Evolutionary conservation across 2,797 vertebrate species (phyloP), one percentile per base, ranked within the genome.

Genomic region (Microctenopoma steveboyesi): DNA sequence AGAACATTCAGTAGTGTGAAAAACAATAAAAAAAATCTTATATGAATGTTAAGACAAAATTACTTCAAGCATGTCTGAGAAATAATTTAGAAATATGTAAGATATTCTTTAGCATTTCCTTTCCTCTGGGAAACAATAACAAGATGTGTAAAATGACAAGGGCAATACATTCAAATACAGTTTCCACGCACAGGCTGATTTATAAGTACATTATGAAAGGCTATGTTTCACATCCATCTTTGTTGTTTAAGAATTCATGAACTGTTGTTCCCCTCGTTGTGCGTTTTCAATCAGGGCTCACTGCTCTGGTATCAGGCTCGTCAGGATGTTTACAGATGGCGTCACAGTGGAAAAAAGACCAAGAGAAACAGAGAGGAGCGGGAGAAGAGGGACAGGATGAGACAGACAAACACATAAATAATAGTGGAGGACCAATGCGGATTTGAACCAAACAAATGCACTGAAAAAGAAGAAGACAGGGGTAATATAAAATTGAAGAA

Each of bases 141-240:
- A 69, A 72, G 33, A 82, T 63, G 37, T 7, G 11, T 61, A n/a
- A 67, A 62, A 64, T 56, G 69, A 72, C 68, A 74, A 37, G 28
- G 8, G 28, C 57, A 45, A 70, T 53, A 59, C 30, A 71, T 78
- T 52, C 47, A 50, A 57, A 73, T 60, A 14, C 16, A 27, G 52
- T 61, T 66, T 22, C 8, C 30, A 59, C 39, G 69, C 75, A 40
- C 47, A 6, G n/a, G 11, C 43, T 79, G 88, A 88, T 88, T 90
- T 87, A 87, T 87, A 72, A 13, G 25, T 79, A 86, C 79, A 88
- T 89, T 88, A 86, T 42, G 56, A 74, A 78, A 49, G 51, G 25
- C 76, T 68, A 49, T 79, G 64, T 80, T 82, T 78, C 54, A 18
- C 79, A 89, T 91, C 74, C 73, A 64, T 87, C 79, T 72, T 42